Evolutionary conservation across 2,888 invertebrate genomes (phyloP).

Genomic region (Drosophila prolongata): DNA sequence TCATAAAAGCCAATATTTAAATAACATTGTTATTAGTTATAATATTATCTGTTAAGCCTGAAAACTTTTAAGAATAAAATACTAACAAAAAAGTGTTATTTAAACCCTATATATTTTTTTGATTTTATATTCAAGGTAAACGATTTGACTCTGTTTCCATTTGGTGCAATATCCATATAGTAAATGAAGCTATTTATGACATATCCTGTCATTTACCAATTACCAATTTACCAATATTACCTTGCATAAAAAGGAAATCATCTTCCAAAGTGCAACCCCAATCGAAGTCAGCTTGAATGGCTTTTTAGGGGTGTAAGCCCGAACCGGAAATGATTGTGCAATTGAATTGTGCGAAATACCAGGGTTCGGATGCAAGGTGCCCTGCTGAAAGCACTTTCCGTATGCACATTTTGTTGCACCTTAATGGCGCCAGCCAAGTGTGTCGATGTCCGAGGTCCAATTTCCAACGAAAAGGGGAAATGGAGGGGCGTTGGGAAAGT

Average conservation of each 20-base stretch:
- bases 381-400: constrained; percentile 48
- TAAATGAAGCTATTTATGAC: not conserved
- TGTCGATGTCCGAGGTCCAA: constrained; percentile 61
- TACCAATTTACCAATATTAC: not conserved
- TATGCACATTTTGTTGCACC: constrained; percentile 71
- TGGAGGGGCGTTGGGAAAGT: constrained; percentile 53
- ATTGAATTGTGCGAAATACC: constrained; percentile 66
- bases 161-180: not conserved
- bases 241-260: not conserved
- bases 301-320: constrained; percentile 37
- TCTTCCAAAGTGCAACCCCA: constrained; percentile 6
- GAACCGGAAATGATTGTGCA: constrained; percentile 70
- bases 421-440: constrained; percentile 70
- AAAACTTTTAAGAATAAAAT: too few species aligned
- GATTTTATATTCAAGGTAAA: too few species aligned
- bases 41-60: too few species aligned
- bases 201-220: not conserved
- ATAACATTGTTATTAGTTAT: too few species aligned
- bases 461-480: constrained; percentile 10
- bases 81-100: too few species aligned
- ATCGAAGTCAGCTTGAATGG: not conserved
- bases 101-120: too few species aligned
- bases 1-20: too few species aligned
- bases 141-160: too few species aligned
- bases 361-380: constrained; percentile 35